phyloP scores from a whole-genome alignment of 2,113 vertebrate species.

The Taxidea taxus region DNA sequence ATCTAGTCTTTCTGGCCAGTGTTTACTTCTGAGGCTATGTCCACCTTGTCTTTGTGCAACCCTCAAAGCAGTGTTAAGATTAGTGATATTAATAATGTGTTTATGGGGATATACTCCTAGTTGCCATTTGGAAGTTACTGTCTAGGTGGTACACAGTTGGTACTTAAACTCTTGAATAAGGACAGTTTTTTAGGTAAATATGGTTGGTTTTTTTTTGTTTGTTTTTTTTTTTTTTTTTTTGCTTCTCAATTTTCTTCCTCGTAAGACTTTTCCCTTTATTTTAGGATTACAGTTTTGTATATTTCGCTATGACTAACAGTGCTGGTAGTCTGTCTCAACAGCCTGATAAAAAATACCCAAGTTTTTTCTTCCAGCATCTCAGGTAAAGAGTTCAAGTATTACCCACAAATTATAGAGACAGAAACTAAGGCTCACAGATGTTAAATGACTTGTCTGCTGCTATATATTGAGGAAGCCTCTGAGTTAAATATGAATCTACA shows the following conservation, averaged over 20 bases:
- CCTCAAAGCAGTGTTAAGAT: neutral
- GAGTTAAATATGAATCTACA: neutral
- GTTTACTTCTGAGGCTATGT: neutral
- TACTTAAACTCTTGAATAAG: neutral
- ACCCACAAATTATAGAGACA: neutral
- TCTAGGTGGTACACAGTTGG: neutral
- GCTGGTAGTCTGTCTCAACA: neutral
- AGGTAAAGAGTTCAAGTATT: neutral
- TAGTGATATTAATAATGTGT: neutral
- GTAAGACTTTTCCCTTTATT: neutral
- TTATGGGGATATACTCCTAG: neutral
- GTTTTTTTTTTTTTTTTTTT: no score
- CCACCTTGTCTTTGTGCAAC: neutral
- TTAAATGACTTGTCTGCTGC: neutral
- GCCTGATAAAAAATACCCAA: neutral
- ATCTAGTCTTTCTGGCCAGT: neutral
- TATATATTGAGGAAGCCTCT: neutral
- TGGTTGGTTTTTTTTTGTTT: no score
- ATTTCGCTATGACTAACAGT: neutral
- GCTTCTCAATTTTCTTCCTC: neutral
- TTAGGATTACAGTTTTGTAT: neutral
- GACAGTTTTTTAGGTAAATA: neutral
- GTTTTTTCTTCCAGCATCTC: neutral
- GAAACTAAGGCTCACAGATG: neutral
- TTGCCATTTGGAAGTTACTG: neutral